phyloP scores from a whole-genome alignment of 2,797 vertebrate genomes.

The Simalia tracyae region DNA sequence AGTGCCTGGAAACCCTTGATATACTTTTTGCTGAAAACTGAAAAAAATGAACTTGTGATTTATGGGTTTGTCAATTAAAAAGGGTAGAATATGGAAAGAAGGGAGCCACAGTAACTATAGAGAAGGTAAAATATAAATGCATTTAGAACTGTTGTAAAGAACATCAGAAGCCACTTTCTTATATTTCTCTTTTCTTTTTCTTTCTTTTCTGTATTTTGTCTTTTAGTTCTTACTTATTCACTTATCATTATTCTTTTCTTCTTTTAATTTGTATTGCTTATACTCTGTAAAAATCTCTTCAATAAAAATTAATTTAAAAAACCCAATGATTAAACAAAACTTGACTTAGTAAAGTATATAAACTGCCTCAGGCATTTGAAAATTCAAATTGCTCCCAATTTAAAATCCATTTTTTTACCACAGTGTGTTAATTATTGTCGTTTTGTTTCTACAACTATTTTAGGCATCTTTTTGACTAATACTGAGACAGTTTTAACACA shows the following conservation, averaged over 20 bases:
- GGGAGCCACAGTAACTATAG: neutral
- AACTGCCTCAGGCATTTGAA: neutral
- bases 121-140: neutral
- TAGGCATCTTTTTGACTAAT: neutral
- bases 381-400: neutral
- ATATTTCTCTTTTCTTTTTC: neutral
- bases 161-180: neutral
- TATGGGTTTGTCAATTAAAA: neutral
- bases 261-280: neutral
- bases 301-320: neutral
- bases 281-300: neutral
- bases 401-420: neutral
- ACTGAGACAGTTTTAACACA: neutral
- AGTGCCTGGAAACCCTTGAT: neutral
- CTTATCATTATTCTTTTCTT: neutral
- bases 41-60: neutral
- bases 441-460: neutral
- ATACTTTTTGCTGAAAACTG: neutral
- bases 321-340: neutral
- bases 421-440: neutral
- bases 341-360: neutral
- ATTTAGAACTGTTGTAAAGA: neutral
- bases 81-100: neutral
- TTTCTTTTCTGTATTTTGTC: neutral
- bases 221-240: neutral